These are phyloP conservation scores for Petrocephalus zakoni DNA, from an alignment of 2,113 vertebrate genomes.

Conservation along the genomic window DNA sequence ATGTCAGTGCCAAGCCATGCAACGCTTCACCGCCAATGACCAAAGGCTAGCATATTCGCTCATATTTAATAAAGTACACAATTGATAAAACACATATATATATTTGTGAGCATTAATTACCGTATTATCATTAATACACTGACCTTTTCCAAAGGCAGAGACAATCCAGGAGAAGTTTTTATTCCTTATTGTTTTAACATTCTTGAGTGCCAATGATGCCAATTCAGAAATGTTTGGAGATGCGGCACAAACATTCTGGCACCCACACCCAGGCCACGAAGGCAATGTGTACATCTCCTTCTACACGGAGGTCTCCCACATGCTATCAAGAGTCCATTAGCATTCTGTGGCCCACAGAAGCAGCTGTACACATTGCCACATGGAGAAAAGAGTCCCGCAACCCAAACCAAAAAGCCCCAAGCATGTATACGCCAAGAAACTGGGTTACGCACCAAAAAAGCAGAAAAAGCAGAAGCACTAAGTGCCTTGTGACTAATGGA, in stretches of 20 bases:
- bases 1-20: neutral
- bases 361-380: slow-evolving; percentile 62
- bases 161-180: slow-evolving; percentile 46
- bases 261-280: slow-evolving; percentile 53
- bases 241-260: slow-evolving; percentile 53
- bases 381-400: slow-evolving; percentile 34
- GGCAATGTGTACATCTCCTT: slow-evolving; percentile 65
- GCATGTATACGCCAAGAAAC: slow-evolving; percentile 25
- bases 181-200: slow-evolving; percentile 41
- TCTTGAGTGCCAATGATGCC: slow-evolving; percentile 40
- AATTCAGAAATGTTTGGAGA: slow-evolving; percentile 48
- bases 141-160: slow-evolving; percentile 56
- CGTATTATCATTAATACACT: slow-evolving; percentile 47
- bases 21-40: neutral
- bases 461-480: slow-evolving; percentile 27
- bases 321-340: slow-evolving; percentile 58
- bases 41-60: slow-evolving; percentile 8
- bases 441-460: slow-evolving; percentile 1
- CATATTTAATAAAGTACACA: neutral
- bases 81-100: neutral
- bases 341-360: slow-evolving; percentile 61
- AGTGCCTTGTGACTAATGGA: slow-evolving; percentile 35
- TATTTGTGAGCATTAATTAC: neutral
- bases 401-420: slow-evolving; percentile 27
- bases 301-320: slow-evolving; percentile 54